Base-by-base conservation (phyloP, 2,888 invertebrate genomes). In the Perizoma flavofasciatum region DNA sequence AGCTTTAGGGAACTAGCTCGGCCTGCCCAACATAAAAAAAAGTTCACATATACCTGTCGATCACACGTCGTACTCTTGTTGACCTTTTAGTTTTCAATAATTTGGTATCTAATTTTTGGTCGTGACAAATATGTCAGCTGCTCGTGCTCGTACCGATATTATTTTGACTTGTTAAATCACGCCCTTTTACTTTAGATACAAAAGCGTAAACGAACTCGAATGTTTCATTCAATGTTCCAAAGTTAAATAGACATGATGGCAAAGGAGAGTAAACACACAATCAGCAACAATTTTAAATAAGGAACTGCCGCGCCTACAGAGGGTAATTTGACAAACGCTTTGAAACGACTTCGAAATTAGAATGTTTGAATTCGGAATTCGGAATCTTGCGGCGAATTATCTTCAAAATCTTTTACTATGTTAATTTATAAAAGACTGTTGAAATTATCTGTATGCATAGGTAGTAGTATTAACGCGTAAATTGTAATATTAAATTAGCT, bases 261-360 rank as follows among this genome's bases (percentile, higher is more conserved):
- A 82, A 78, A 83, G 83, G 78, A 87, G 86, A 84, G 89, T 86
- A 89, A 91, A 90, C 87, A 90, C 85, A 90, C 89, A 91, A 89
- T 90, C 90, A 90, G 86, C 80, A 82, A 79, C 81, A 70, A 85
- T 86, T 90, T 89, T 85, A 86, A 88, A 87, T 83, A 87, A 86
- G 84, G 84, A 88, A 85, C 73, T 59, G 57, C 61, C 62, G 59
- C 55, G 61, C 55, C 61, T 63, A 60, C 61, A 43, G 65, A 60
- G 57, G 65, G 66, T 66, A 70, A 70, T 70, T 68, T 68, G 66
- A 69, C 69, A 69, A 70, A 70, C 62, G 70, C 70, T 68, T 70
- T 67, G 68, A 69, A 65, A 63, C 63, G 66, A 65, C 59, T 65
- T 65, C 61, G 52, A 65, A 67, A 49, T 61, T 57, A 43, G 47